Evolutionary conservation across 2,113 vertebrate genomes (phyloP), one percentile per base, ranked within the genome.

Genomic region (Falcunculus frontatus): DNA sequence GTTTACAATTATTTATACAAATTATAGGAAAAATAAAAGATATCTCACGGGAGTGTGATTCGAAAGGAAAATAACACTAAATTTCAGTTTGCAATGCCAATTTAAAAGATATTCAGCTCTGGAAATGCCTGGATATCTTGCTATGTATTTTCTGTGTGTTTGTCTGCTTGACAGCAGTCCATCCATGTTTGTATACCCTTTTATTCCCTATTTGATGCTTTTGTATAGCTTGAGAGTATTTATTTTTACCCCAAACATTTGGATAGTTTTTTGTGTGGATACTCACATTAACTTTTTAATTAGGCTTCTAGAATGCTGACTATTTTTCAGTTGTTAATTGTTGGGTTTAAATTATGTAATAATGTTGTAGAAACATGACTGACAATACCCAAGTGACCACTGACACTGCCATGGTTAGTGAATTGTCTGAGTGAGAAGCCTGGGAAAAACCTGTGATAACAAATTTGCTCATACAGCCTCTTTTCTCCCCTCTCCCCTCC

Each of bases 1-100:
- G 37, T 44, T 93, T 95, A 16, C 32, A 93, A 46, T 83, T 73
- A 57, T 69, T 93, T 90, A 59, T 63, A 59, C 3, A 83, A 68
- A 15, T 39, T 10, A 50, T 42, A 52, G 23, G 16, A 70, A 70
- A 83, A 79, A 65, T 39, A 69, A 64, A n/a, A 75, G 39, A 89
- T 29, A 41, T 50, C 75, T 55, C 16, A 62, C 35, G 5, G 21
- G 32, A 76, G 3, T 46, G 41, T 83, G 27, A 8, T 80, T 64
- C 62, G 63, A 86, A 64, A 83, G n/a, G 67, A 64, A 72, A 94
- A 64, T 49, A 76, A 60, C n/a, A 57, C 44, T 73, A 53, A 82
- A 55, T 82, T 91, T 83, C 52, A 23, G 10, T 79, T 79, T 85
- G 19, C 7, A 78, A n/a, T 60, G 47, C 23, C 68, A 82, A 72